phyloP scores from a whole-genome alignment of 2,113 vertebrate genomes.

The Chlamydotis undulata region DNA sequence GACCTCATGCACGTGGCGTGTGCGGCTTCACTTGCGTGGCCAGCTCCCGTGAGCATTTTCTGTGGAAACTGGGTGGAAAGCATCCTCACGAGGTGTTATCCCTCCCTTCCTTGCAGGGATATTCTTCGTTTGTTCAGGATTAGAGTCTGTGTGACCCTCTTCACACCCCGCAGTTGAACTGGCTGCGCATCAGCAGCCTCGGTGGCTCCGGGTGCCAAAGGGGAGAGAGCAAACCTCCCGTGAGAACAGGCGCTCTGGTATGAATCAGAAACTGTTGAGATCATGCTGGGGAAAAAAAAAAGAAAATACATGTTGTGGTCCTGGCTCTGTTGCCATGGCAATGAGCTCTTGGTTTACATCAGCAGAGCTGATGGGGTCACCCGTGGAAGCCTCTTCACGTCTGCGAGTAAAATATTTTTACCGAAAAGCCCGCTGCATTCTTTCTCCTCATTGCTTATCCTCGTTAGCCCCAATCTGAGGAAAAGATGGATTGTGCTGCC shows the following conservation, averaged over 20 bases:
- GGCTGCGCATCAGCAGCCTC: background rate
- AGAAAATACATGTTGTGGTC: background rate
- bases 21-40: rapidly evolving
- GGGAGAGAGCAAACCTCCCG: background rate
- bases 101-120: background rate
- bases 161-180: background rate
- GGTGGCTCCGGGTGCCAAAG: rapidly evolving
- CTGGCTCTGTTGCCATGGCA: background rate
- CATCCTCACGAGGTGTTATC: background rate
- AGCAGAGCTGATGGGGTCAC: background rate
- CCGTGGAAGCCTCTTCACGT: rapidly evolving
- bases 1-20: rapidly evolving
- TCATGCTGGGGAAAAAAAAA: background rate
- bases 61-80: background rate
- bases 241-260: background rate
- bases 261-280: background rate
- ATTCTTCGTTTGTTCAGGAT: no score
- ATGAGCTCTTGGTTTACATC: background rate
- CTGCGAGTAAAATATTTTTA: background rate
- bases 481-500: background rate
- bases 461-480: background rate
- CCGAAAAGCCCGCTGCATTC: background rate
- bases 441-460: background rate
- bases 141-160: no score
- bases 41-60: background rate